phyloP scores from a whole-genome alignment of 1,140 invertebrate genomes.

The Cydia strobilella region DNA sequence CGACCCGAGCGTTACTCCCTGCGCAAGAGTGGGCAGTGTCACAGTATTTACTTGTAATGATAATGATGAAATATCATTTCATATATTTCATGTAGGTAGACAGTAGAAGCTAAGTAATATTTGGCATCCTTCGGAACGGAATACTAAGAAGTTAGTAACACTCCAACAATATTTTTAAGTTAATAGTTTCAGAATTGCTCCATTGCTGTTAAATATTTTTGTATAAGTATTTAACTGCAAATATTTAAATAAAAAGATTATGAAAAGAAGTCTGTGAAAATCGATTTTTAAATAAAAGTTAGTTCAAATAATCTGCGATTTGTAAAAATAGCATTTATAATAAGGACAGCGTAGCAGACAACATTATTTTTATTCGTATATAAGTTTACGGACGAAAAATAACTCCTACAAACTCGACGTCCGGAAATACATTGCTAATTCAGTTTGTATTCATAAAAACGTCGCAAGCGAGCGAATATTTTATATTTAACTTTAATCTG shows the following conservation, averaged over 20 bases:
- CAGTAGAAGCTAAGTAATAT: no score
- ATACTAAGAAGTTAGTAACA: no score
- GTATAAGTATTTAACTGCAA: no score
- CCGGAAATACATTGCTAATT: slow-evolving; percentile 24
- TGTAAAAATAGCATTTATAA: neutral
- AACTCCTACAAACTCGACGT: neutral
- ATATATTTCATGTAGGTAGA: no score
- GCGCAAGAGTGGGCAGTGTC: slow-evolving; percentile 8
- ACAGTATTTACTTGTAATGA: neutral
- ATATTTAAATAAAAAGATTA: no score
- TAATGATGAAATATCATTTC: neutral
- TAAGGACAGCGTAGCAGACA: neutral
- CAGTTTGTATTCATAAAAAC: slow-evolving; percentile 16
- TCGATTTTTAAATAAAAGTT: no score
- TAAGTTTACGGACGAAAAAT: neutral
- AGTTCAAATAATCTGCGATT: no score
- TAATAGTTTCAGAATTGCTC: no score
- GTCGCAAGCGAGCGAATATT: slow-evolving; percentile 44
- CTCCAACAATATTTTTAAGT: no score
- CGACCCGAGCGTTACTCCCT: slow-evolving; percentile 42
- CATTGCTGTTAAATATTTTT: no score
- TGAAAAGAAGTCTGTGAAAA: no score
- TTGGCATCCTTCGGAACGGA: no score
- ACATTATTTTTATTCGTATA: neutral
- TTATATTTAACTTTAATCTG: slow-evolving; percentile 51